These are phyloP conservation scores for Dicrurus megarhynchus DNA, from an alignment of 2,113 vertebrate species.

Conservation along the genomic window DNA sequence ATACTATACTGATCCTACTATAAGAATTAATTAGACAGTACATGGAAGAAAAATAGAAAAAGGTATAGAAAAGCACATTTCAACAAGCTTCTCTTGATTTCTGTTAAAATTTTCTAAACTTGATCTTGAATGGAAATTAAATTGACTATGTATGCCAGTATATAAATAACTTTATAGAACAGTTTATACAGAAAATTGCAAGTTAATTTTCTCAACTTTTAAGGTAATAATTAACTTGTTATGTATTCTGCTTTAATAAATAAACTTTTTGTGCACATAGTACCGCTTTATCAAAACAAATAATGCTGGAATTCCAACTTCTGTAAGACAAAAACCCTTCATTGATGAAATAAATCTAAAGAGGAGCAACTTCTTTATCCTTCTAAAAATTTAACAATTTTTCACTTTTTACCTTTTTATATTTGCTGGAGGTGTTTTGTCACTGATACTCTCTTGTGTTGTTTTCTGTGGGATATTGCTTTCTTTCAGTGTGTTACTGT, in stretches of 20 bases:
- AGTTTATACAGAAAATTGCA: not conserved
- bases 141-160: not conserved
- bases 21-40: not conserved
- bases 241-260: not conserved
- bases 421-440: not conserved
- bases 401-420: not conserved
- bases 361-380: not conserved
- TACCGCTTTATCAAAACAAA: not conserved
- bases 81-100: not conserved
- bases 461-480: not conserved
- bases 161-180: not conserved
- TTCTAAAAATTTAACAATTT: not conserved
- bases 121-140: not conserved
- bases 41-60: not conserved
- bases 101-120: not conserved
- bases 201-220: not conserved
- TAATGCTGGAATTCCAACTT: not conserved
- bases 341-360: not conserved
- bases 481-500: slow-evolving; percentile 86
- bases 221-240: not conserved
- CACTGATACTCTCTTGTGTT: not conserved
- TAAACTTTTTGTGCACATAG: not conserved
- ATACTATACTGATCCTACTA: not conserved
- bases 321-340: not conserved
- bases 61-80: not conserved